These are phyloP conservation scores for Xiphophorus couchianus DNA, from an alignment of 2,113 vertebrate species.

Conservation along the genomic window DNA sequence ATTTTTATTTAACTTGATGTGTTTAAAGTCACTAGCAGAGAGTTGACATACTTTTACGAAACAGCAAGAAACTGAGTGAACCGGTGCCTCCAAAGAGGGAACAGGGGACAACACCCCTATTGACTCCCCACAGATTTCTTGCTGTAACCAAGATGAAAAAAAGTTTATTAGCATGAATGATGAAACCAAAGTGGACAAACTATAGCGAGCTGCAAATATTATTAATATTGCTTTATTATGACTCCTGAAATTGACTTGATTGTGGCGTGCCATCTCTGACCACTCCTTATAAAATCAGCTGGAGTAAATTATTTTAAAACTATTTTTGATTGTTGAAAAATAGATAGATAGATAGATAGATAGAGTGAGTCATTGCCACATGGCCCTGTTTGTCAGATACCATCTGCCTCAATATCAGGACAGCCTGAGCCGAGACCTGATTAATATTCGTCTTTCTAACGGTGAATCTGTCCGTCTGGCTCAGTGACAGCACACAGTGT, in stretches of 20 bases:
- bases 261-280: too few relatives aligned
- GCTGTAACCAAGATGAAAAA: too few relatives aligned
- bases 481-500: slow-evolving; percentile 52
- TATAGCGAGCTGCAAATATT: not conserved
- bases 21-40: not conserved
- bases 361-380: slow-evolving; percentile 30
- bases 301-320: too few relatives aligned
- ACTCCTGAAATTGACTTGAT: too few relatives aligned
- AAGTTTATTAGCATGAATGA: not conserved
- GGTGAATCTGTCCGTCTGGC: slow-evolving; percentile 62
- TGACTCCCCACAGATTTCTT: not conserved
- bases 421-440: slow-evolving; percentile 65
- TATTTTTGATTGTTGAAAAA: too few relatives aligned
- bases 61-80: slow-evolving; percentile 25
- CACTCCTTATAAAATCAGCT: too few relatives aligned
- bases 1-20: not conserved
- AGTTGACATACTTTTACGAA: not conserved
- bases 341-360: slow-evolving; percentile 1
- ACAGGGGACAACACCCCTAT: too few relatives aligned
- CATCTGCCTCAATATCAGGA: slow-evolving; percentile 74
- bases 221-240: not conserved
- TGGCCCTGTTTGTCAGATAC: slow-evolving; percentile 61
- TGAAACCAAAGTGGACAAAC: not conserved
- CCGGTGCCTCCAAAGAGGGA: slow-evolving; percentile 6
- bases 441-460: slow-evolving; percentile 68